These are phyloP conservation scores for Bufotes viridis DNA, from an alignment of 2,797 vertebrate genomes.

Conservation along the genomic window DNA sequence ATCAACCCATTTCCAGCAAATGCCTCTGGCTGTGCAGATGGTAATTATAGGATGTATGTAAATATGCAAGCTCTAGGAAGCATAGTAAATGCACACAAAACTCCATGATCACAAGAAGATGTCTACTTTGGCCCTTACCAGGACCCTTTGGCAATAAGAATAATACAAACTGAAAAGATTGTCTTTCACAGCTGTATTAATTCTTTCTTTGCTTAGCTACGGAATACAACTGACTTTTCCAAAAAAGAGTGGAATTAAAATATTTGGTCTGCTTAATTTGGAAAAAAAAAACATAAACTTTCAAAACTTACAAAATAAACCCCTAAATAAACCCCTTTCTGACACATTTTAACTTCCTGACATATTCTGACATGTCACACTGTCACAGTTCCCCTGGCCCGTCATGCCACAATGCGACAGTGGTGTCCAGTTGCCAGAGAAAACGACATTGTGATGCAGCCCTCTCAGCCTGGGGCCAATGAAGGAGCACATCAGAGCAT, in stretches of 20 bases:
- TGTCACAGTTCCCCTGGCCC: too few species aligned
- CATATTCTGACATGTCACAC: too few species aligned
- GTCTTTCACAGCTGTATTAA: slow-evolving; percentile 26
- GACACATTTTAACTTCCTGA: too few species aligned
- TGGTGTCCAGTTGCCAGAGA: too few species aligned
- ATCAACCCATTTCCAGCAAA: slow-evolving; percentile 80
- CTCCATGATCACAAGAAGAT: slow-evolving; percentile 52
- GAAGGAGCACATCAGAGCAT: too few species aligned
- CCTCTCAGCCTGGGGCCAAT: too few species aligned
- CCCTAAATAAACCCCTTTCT: not conserved
- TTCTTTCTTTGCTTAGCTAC: slow-evolving; percentile 46
- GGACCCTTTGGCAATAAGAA: slow-evolving; percentile 37
- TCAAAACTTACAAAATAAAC: too few species aligned
- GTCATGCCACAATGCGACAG: too few species aligned
- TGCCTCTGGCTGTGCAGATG: slow-evolving; percentile 84
- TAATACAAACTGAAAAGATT: slow-evolving; percentile 37
- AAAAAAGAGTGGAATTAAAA: slow-evolving; percentile 43
- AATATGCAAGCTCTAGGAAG: slow-evolving; percentile 76
- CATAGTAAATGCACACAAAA: slow-evolving; percentile 70
- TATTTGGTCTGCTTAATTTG: slow-evolving; percentile 12
- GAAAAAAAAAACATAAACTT: not conserved
- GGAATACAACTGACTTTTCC: slow-evolving; percentile 46
- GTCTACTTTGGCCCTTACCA: slow-evolving; percentile 58
- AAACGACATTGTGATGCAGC: too few species aligned
- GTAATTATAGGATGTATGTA: slow-evolving; percentile 82